These are phyloP conservation scores for Oceanodroma leucorhoa DNA, from an alignment of 2,797 vertebrate genomes.

Conservation along the genomic window DNA sequence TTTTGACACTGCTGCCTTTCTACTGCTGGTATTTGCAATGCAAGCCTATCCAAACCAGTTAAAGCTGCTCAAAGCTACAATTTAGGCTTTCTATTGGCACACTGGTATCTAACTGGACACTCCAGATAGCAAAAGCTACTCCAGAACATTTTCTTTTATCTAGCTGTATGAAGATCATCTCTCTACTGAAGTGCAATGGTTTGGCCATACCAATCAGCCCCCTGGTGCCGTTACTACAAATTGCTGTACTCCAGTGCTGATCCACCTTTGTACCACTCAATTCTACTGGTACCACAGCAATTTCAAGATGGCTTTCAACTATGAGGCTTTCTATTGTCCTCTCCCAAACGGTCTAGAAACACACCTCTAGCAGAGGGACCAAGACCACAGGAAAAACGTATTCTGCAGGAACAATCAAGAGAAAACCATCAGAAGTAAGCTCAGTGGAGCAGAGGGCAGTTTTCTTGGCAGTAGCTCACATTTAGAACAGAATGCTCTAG, in stretches of 20 bases:
- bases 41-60: not conserved
- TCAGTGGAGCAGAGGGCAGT: not conserved
- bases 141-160: not conserved
- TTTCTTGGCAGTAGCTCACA: not conserved
- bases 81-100: not conserved
- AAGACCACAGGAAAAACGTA: not conserved
- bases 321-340: not conserved
- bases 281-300: not conserved
- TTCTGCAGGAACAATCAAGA: not conserved
- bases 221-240: not conserved
- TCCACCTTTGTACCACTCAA: fast-evolving
- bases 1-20: not conserved
- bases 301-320: not conserved
- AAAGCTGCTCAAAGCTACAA: not conserved
- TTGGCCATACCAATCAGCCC: not conserved
- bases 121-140: not conserved
- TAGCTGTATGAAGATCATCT: not conserved
- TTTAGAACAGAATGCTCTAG: not conserved
- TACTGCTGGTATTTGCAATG: not conserved
- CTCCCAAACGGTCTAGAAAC: not conserved
- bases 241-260: not conserved
- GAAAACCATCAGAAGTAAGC: not conserved
- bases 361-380: not conserved
- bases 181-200: not conserved
- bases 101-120: not conserved